Base-by-base conservation (phyloP, 2,888 invertebrate species). In the Mayetiola destructor region DNA sequence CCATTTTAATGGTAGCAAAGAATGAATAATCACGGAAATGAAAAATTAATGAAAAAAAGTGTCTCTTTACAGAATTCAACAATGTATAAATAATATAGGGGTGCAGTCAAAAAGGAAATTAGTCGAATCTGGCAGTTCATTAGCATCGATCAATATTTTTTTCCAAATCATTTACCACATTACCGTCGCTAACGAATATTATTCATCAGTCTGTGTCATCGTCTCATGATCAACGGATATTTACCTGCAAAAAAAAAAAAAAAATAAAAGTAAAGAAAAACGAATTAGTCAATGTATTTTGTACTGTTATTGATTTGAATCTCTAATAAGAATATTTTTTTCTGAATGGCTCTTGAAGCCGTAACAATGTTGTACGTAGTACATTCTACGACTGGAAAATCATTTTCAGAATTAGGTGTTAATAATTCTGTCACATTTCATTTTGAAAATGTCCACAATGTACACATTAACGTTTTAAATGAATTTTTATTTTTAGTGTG, bases 71-170 rank as follows among this genome's bases (percentile, higher is more conserved):
- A n/a, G n/a, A n/a, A n/a, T n/a, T n/a, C n/a, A n/a, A n/a, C n/a
- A n/a, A n/a, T n/a, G n/a, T n/a, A n/a, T n/a, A n/a, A n/a, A n/a
- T n/a, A n/a, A n/a, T n/a, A n/a, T n/a, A n/a, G n/a, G n/a, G n/a
- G n/a, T n/a, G n/a, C n/a, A n/a, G n/a, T n/a, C n/a, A n/a, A n/a
- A n/a, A 27, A 27, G 16, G 48, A 27, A 27, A 48, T 27, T 48
- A 48, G 23, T 48, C 48, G n/a, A 48, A 48, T 48, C n/a, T 48
- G 48, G 27, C 48, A 48, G 20, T 48, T 27, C 48, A 48, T 48
- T 48, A 48, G 27, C 48, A 48, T 48, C 48, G 48, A 48, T 48
- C 48, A 48, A 27, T 20, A 16, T 27, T 2, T 48, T 48, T 48
- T 16, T 48, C n/a, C n/a, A 27, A 48, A 21, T 40, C 40, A 40